Conservation (phyloP, 2,797 vertebrate species). For the Hapalemur alaotrensis region DNA sequence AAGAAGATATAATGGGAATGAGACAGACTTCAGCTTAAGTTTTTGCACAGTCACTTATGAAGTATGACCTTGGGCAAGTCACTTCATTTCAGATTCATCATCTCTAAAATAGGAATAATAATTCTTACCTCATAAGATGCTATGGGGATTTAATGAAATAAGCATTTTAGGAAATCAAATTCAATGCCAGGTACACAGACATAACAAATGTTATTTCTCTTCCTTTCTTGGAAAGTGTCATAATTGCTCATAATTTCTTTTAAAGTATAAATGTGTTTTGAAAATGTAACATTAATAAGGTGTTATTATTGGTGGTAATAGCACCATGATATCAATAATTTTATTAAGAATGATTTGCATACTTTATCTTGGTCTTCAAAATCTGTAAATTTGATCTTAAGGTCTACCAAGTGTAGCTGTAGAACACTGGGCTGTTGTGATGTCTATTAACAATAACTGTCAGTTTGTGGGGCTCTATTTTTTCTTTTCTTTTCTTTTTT, state of each 20-base stretch:
- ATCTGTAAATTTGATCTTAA: neutral
- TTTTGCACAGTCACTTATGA: neutral
- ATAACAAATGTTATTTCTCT: neutral
- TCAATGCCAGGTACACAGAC: neutral
- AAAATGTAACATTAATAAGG: neutral
- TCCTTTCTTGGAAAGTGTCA: neutral
- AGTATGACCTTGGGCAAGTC: neutral
- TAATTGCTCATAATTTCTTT: neutral
- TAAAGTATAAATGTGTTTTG: neutral
- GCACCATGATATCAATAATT: neutral
- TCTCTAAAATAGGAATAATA: neutral
- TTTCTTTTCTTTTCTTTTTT: no score
- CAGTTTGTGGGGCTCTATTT: neutral
- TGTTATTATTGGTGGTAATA: neutral
- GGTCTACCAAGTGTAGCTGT: neutral
- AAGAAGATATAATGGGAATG: neutral
- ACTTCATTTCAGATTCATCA: neutral
- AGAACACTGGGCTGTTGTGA: neutral
- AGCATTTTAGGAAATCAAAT: neutral
- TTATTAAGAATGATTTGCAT: neutral
- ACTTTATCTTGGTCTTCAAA: neutral
- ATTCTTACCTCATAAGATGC: neutral
- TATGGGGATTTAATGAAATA: neutral
- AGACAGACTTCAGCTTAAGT: neutral
- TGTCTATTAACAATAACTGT: neutral